Evolutionary conservation across 2,797 vertebrate species (phyloP), one percentile per base, ranked within the genome.

Genomic region (Denticeps clupeoides): DNA sequence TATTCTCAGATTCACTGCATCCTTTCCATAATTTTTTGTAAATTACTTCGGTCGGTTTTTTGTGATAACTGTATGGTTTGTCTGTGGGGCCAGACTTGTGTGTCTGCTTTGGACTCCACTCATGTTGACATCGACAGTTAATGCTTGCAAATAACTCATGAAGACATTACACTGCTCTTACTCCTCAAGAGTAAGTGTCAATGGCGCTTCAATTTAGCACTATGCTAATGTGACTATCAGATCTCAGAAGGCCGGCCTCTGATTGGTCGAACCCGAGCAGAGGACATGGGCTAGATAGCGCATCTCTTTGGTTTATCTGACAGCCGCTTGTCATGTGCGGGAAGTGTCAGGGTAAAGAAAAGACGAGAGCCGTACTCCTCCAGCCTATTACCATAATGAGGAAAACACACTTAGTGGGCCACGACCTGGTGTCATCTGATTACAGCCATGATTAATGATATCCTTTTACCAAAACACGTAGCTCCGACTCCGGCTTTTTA

Each of bases 401-500:
- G 84, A 91, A 93, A 95, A 92, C 89, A 90, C 91, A 87, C 75
- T 96, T 93, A 94, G 87, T 75, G 73, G 87, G 87, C 85, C 88
- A 84, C 62, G 91, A 91, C 93, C 83, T 70, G 86, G 85, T 97
- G 94, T 97, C 94, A 95, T 87, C 86, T 90, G 89, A 94, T 97
- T 93, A 90, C 86, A 87, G 83, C 84, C 82, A 85, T 98, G 93
- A 96, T 97, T 98, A 97, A 97, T 96, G 93, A 93, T 91, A 88
- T 88, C 83, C 88, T 80, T 83, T 85, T 83, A 78, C 77, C 78
- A 81, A 81, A 84, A 84, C 84, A 82, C 74, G 69, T 68, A 78
- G 80, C 84, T 82, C 78, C 62, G 76, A 79, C 75, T 77, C 81
- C 66, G 64, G 64, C 27, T 23, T 19, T 11, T 41, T 33, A 52